Base-by-base conservation (phyloP, 2,888 invertebrate species). In the Harmothoe impar region DNA sequence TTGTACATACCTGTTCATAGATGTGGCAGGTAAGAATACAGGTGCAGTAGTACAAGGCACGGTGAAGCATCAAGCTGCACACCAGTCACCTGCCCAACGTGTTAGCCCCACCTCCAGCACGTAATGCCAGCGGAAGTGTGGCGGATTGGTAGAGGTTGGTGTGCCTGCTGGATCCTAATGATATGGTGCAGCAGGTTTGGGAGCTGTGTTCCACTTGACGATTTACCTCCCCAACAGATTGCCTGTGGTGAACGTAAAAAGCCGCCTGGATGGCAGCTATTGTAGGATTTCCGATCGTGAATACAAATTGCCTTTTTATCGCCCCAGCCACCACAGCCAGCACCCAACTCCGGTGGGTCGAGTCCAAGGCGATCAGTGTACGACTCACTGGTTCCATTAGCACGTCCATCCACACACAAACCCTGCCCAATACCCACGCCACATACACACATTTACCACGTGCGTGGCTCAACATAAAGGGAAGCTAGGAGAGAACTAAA, bases 241-340 rank as follows among this genome's bases (percentile, higher is more conserved):
- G 62, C 31, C 15, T 25, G 25, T 29, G 72, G 72, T 31, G 72
- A 72, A 3, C 25, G 17, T 72, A 72, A n/a, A 62, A 62, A 72
- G 29, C 25, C 3, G 72, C n/a, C 72, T 1, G 72, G 72, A 72
- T 25, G 15, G 72, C 29, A 15, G 29, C 72, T 31, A 72, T 72
- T 72, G 72, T 72, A 25, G 72, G 72, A 72, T 72, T 31, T 72
- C 72, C 72, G 25, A 29, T 72, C 29, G 25, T 72, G 72, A 72
- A 72, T 72, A 72, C 72, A 29, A 72, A 72, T 72, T 72, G 72
- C 72, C 72, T 72, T 72, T 72, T 72, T 72, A 72, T n/a, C 72
- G 31, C 72, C 29, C 31, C 72, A 3, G 15, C 62, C 62, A n/a
- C n/a, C n/a, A n/a, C 23, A 3, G 23, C 62, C 20, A n/a, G 62